These are phyloP conservation scores for Cylas formicarius DNA, from an alignment of 1,140 invertebrate genomes.

Conservation along the genomic window DNA sequence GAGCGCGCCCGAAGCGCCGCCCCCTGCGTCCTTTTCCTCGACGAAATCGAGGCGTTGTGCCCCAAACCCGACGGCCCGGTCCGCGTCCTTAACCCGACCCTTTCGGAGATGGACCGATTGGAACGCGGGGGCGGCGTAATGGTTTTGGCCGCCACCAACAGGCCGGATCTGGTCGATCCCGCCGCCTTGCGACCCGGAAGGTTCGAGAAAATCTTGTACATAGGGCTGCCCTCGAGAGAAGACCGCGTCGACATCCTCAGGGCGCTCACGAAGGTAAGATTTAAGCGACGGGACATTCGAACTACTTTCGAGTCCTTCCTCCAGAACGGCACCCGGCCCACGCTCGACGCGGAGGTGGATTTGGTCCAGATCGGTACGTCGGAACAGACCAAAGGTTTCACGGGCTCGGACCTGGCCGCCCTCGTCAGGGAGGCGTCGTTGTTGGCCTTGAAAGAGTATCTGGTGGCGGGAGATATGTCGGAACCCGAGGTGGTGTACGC, in stretches of 20 bases:
- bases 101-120: constrained; percentile 91
- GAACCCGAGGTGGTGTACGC: constrained; percentile 42
- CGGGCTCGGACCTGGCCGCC: constrained; percentile 87
- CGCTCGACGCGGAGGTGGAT: constrained; percentile 68
- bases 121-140: constrained; percentile 66
- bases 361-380: constrained; percentile 61
- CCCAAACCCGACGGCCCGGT: constrained; percentile 80
- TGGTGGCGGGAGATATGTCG: constrained; percentile 37
- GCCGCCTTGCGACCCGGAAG: constrained; percentile 84
- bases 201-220: constrained; percentile 86
- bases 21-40: constrained; percentile 87
- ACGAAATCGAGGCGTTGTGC: constrained; percentile 88
- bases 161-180: constrained; percentile 88
- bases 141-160: constrained; percentile 92
- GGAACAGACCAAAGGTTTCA: constrained; percentile 66
- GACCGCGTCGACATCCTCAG: constrained; percentile 69
- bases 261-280: too few relatives aligned
- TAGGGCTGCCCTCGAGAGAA: constrained; percentile 86
- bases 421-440: constrained; percentile 77
- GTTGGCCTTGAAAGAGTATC: constrained; percentile 63
- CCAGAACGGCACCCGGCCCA: constrained; percentile 71
- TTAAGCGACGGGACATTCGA: too few relatives aligned
- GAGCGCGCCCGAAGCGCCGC: constrained; percentile 66
- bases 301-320: too few relatives aligned
- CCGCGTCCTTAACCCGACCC: too few relatives aligned